Evolutionary conservation across 2,797 vertebrate genomes (phyloP), one percentile per base, ranked within the genome.

Genomic region (Margarornis squamiger): DNA sequence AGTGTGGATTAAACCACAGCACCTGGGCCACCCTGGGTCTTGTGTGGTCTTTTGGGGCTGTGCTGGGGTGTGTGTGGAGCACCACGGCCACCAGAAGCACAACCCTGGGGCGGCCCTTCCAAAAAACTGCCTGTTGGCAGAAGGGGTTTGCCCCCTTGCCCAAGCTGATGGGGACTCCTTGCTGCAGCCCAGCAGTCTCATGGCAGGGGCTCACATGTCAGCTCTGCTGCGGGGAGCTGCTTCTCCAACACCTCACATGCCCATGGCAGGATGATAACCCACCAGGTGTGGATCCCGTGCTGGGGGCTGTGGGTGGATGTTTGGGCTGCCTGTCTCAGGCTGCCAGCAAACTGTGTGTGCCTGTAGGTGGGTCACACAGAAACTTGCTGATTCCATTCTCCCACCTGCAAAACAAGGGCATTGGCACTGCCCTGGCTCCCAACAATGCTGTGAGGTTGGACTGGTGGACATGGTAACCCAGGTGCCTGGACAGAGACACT

Each of bases 191-290:
- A 57, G 34, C 63, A 79, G 46, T 5, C 4, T 14, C 26, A 5
- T 1, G 19, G 26, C 2, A 8, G 19, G 55, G 58, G 18, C 14
- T 77, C 48, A 46, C 0, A 0, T 2, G 16, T 41, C 1, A 3
- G 30, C 14, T 49, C 14, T 24, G 57, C 65, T 74, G 36, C 0
- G 8, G 10, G 57, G 30, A 81, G 24, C 70, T 77, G 52, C 48
- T 85, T 65, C 41, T 43, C 57, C 0, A 1, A 30, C 66, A 58
- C 10, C 27, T 19, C 0, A 0, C 0, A 0, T 67, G 27, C 41
- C 62, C 3, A 0, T 4, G 26, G 17, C 29, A 41, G 41, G 45
- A 77, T 46, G 66, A 55, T 65, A 73, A 83, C 55, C 38, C 52
- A 34, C 26, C 30, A 7, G 0, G 1, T 30, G 27, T 41, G 21